These are phyloP conservation scores for Ophion ventricosus DNA, from an alignment of 2,888 invertebrate species.

Conservation along the genomic window DNA sequence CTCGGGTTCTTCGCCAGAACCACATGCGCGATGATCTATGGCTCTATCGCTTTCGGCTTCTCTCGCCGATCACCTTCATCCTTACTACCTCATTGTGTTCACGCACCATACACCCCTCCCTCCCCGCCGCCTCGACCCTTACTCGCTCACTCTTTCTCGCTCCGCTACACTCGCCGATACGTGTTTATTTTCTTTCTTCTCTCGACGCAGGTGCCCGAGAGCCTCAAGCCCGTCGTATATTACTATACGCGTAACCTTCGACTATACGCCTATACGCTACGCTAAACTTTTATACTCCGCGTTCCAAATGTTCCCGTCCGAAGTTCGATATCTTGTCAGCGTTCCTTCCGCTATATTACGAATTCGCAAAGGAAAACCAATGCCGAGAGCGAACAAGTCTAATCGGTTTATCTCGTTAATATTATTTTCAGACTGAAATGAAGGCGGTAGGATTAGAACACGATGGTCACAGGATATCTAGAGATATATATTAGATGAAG, in stretches of 20 bases:
- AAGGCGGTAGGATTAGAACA: not conserved
- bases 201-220: constrained; percentile 61
- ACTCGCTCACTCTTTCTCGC: constrained; percentile 45
- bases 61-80: constrained; percentile 79
- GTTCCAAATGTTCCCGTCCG: constrained; percentile 9
- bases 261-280: not conserved
- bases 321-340: not conserved
- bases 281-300: constrained; percentile 29
- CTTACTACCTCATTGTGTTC: constrained; percentile 69
- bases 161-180: constrained; percentile 25
- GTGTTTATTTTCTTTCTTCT: constrained; percentile 51
- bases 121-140: constrained; percentile 62
- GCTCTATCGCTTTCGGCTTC: constrained; percentile 79
- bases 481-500: not conserved
- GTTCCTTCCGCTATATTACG: not conserved
- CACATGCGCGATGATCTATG: constrained; percentile 79
- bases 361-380: not conserved
- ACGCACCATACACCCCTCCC: constrained; percentile 63
- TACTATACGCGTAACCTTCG: constrained; percentile 11
- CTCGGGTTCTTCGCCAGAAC: constrained; percentile 45
- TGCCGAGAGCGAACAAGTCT: not conserved
- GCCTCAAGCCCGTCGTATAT: constrained; percentile 42
- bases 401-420: too few relatives aligned
- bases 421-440: not conserved
- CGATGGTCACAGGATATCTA: not conserved